Evolutionary conservation across 2,888 invertebrate species (phyloP), one percentile per base, ranked within the genome.

Genomic region (Cosmia trapezina): DNA sequence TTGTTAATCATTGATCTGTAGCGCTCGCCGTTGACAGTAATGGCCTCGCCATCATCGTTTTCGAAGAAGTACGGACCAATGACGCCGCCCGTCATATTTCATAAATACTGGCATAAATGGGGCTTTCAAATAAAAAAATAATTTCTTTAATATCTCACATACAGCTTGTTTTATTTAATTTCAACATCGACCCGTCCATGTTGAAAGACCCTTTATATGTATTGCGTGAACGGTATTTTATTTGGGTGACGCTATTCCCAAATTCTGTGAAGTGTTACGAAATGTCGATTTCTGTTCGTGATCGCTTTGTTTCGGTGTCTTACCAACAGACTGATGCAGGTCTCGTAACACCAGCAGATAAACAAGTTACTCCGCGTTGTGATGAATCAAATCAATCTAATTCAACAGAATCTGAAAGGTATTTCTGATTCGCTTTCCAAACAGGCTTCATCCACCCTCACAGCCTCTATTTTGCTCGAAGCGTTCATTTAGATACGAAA

Each of bases 261-360:
- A 64, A 61, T 61, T 72, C 54, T 65, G 47, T 67, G 73, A 67
- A 73, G 59, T 73, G 22, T 78, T 78, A 56, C n/a, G 66, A 66
- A 73, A 78, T 66, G 33, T 53, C 19, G 17, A 66, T 65, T 65
- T 49, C 37, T 68, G 22, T 41, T 65, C 49, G 4, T 65, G 28
- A 65, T 65, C 19, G 28, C 43, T 65, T 56, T 43, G 56, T 54
- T 28, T 12, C 22, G 12, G 11, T 51, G 2, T 19, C 28, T 28
- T 28, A 14, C 22, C 12, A 2, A 22, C 22, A 53, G 22, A 53
- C 12, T 22, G 12, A 54, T 54, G 8, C 56, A 14, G 28, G 12
- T 28, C 9, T 37, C 3, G 33, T 14, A 49, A 49, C 1, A 14
- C 49, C 4, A 5, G 14, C 49, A 14, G 11, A 62, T 33, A 33